These are phyloP conservation scores for Thysanoteuthis rhombus DNA, from an alignment of 2,888 invertebrate genomes.

Conservation along the genomic window DNA sequence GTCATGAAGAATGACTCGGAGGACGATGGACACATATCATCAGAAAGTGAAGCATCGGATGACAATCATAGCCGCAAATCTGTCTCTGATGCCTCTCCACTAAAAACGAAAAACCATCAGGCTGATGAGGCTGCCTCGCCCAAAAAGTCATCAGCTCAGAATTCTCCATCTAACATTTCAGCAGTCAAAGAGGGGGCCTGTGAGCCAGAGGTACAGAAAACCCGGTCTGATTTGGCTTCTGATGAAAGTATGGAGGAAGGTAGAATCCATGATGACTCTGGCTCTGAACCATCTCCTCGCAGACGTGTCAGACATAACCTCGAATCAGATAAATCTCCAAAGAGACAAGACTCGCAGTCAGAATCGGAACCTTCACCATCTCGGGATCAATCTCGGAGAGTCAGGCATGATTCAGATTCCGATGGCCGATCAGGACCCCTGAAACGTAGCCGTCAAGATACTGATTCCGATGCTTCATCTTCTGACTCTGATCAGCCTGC, in stretches of 20 bases:
- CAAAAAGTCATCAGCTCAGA: not conserved
- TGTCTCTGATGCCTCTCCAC: not conserved
- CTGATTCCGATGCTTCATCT: not conserved
- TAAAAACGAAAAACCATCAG: not conserved
- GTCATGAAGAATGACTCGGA: slow-evolving; percentile 26
- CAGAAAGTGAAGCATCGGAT: not conserved
- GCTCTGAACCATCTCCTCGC: slow-evolving; percentile 48
- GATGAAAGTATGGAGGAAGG: slow-evolving; percentile 38
- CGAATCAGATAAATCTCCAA: slow-evolving; percentile 60
- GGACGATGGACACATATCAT: not conserved
- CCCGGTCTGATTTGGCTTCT: slow-evolving; percentile 37
- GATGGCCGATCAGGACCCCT: slow-evolving; percentile 33
- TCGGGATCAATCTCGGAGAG: slow-evolving; percentile 36
- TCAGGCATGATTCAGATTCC: slow-evolving; percentile 47
- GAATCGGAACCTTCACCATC: slow-evolving; percentile 65
- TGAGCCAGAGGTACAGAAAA: slow-evolving; percentile 35
- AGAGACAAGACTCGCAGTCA: slow-evolving; percentile 48
- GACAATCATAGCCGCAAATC: not conserved
- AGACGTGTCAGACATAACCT: slow-evolving; percentile 52
- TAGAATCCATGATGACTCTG: slow-evolving; percentile 34
- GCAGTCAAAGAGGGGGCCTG: not conserved
- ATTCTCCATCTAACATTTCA: not conserved
- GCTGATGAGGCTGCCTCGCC: not conserved
- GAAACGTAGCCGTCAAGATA: not conserved
- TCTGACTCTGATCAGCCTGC: slow-evolving; percentile 22